Evolutionary conservation across 2,888 invertebrate species (phyloP).

Genomic region (Drosophila recens): DNA sequence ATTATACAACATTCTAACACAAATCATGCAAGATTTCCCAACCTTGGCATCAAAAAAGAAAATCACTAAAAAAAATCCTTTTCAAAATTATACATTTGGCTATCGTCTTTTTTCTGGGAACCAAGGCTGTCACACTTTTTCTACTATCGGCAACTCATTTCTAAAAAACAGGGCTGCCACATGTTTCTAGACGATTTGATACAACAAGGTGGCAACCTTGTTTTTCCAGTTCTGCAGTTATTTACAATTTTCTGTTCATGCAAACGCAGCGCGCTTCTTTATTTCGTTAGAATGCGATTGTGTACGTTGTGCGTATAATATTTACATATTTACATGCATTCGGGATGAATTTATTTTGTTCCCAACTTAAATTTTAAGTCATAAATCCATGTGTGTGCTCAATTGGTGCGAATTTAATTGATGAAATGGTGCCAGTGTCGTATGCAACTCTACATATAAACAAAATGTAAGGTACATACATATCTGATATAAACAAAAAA

Average conservation of each 20-base stretch:
- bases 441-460: conserved; percentile 45
- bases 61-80: too few species aligned
- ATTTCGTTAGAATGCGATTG: conserved; percentile 44
- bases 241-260: conserved; percentile 74
- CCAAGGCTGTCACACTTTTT: too few species aligned
- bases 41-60: too few species aligned
- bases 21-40: too few species aligned
- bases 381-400: conserved; percentile 6
- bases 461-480: conserved; percentile 44
- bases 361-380: neutral
- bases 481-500: conserved; percentile 29
- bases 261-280: conserved; percentile 51
- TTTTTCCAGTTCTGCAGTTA: conserved; percentile 50
- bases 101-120: too few species aligned
- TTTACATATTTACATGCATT: conserved; percentile 11
- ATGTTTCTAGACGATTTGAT: too few species aligned
- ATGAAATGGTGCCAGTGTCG: conserved; percentile 41
- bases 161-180: too few species aligned
- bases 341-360: conserved; percentile 12
- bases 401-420: conserved; percentile 34
- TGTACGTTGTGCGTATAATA: conserved; percentile 41
- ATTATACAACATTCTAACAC: too few species aligned
- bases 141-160: too few species aligned
- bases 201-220: too few species aligned
- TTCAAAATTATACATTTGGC: too few species aligned